Percentiles rank a stretch among this genome's conserved stretches.
Evolutionary conservation across 2,797 vertebrate species (phyloP).

Genomic region (Dermochelys coriacea): DNA sequence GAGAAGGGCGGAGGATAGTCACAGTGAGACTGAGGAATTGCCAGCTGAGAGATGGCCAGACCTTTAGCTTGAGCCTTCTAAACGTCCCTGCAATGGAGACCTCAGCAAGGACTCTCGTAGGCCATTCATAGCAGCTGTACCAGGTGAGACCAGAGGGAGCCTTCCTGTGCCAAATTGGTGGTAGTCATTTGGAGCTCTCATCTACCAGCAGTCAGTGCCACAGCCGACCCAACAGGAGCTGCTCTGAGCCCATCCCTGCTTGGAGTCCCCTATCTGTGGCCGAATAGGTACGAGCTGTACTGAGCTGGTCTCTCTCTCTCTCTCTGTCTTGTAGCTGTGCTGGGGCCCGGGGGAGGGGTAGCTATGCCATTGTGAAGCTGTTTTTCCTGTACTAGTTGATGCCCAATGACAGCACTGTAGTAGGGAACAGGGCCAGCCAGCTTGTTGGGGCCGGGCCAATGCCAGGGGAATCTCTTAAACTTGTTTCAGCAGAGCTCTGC

Average conservation of each 20-base stretch:
- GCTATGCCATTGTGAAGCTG: background rate
- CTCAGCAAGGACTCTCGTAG: background rate
- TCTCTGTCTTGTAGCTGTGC: background rate
- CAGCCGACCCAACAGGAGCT: background rate
- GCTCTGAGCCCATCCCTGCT: background rate
- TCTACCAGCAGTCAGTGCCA: background rate
- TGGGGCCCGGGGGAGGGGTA: background rate
- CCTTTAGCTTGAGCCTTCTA: background rate
- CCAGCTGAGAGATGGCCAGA: constrained; percentile 9
- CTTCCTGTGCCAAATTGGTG: constrained; percentile 9
- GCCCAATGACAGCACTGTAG: constrained; percentile 20
- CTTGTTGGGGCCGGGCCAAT: constrained; percentile 64
- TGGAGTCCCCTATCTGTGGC: background rate
- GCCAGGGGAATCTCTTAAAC: constrained; percentile 42
- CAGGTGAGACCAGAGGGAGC: constrained; percentile 15
- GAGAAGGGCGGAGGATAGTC: constrained; percentile 18
- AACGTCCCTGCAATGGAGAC: background rate
- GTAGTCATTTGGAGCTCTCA: background rate
- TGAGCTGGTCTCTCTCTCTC: background rate
- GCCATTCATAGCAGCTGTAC: constrained; percentile 33
- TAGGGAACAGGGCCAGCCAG: constrained; percentile 59
- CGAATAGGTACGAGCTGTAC: background rate
- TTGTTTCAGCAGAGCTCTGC: constrained; percentile 68
- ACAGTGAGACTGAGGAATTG: constrained; percentile 22
- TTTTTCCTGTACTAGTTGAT: constrained; percentile 50